These are phyloP conservation scores for Pampusana beccarii DNA, from an alignment of 2,113 vertebrate species.

Conservation along the genomic window DNA sequence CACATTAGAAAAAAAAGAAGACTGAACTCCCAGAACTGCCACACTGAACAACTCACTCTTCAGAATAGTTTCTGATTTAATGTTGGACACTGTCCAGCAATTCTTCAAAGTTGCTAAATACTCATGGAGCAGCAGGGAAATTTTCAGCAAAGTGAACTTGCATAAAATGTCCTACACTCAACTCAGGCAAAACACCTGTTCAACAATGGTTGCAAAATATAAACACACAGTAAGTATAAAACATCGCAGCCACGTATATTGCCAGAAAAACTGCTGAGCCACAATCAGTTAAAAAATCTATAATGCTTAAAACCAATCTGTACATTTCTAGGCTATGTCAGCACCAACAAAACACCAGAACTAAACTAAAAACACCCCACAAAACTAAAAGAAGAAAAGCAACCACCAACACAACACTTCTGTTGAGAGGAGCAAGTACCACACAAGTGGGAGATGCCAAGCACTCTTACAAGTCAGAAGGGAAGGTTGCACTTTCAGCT, in stretches of 20 bases:
- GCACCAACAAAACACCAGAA: background rate
- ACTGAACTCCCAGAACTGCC: background rate
- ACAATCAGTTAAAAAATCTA: background rate
- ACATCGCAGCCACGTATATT: background rate
- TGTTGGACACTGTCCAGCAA: background rate
- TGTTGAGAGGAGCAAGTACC: background rate
- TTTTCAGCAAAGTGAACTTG: background rate
- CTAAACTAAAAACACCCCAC: background rate
- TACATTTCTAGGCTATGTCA: background rate
- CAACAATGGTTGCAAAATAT: background rate
- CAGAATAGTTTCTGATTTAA: slow-evolving; percentile 15
- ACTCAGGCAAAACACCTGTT: background rate
- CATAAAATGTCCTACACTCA: background rate
- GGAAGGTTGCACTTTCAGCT: background rate
- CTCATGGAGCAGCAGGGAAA: background rate
- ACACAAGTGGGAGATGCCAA: background rate
- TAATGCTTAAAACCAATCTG: background rate
- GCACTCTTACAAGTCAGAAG: background rate
- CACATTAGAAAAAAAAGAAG: background rate
- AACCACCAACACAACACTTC: too few species aligned
- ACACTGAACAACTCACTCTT: background rate
- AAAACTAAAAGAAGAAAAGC: background rate
- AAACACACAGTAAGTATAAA: background rate
- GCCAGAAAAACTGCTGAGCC: background rate
- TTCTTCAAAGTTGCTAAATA: background rate